Percentiles rank a stretch among this genome's conserved stretches.
Conservation (phyloP, 2,113 vertebrate species). For the Podarcis cretensis region DNA sequence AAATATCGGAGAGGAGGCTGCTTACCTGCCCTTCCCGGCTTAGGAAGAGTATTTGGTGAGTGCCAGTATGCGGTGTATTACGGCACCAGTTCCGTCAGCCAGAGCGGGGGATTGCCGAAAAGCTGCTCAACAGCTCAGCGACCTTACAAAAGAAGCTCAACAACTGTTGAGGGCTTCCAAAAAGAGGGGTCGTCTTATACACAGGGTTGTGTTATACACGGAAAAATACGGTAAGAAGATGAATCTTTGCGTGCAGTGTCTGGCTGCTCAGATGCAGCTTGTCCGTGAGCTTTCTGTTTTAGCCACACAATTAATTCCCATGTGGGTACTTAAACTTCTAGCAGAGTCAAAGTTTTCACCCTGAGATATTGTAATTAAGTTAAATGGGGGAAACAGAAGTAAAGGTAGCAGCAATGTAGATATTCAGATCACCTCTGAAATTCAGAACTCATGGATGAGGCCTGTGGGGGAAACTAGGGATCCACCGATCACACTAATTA, state of each 20-base stretch:
- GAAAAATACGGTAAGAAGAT: no score
- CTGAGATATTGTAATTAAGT: constrained; percentile 21
- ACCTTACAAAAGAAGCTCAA: no score
- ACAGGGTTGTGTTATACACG: no score
- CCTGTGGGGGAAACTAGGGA: constrained; percentile 13
- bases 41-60: no score
- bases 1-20: no score
- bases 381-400: not conserved
- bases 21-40: no score
- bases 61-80: no score
- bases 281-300: not conserved
- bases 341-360: constrained; percentile 1
- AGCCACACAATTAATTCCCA: not conserved
- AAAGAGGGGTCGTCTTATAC: no score
- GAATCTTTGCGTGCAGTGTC: not conserved
- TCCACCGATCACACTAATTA: constrained; percentile 29
- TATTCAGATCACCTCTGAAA: constrained; percentile 16
- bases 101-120: no score
- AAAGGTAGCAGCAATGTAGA: not conserved
- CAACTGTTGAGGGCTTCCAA: no score
- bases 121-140: no score
- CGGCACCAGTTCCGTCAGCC: no score
- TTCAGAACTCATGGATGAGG: constrained; percentile 2
- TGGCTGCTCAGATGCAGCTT: not conserved
- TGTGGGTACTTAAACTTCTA: constrained; percentile 8